Conservation (phyloP, 2,113 vertebrate species). For the Tyto alba region DNA sequence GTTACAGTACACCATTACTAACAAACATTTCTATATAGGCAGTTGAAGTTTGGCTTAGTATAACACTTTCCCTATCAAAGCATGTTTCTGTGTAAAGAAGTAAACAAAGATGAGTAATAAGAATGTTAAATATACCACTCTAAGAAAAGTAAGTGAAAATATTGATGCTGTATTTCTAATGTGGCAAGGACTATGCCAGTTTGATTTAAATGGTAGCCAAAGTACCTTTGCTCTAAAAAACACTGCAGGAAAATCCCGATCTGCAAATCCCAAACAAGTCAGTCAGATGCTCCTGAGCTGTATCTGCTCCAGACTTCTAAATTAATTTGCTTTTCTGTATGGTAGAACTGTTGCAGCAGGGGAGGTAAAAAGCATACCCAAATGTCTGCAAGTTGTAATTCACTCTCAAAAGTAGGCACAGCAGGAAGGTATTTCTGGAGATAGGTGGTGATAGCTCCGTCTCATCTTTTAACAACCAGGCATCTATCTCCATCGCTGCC, state of each 20-base stretch:
- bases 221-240: neutral
- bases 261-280: neutral
- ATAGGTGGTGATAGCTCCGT: no score
- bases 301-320: neutral
- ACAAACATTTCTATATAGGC: neutral
- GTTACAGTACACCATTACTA: neutral
- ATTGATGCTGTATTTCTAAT: neutral
- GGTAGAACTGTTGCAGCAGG: neutral
- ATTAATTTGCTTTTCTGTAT: neutral
- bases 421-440: neutral
- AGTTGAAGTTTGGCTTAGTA: neutral
- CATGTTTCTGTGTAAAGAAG: neutral
- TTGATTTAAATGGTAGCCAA: neutral
- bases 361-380: neutral
- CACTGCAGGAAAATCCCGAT: neutral
- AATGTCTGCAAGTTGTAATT: neutral
- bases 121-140: neutral
- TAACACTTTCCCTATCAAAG: neutral
- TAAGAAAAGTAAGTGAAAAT: neutral
- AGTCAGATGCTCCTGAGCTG: neutral
- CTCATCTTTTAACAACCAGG: no score
- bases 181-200: neutral
- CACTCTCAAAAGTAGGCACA: neutral
- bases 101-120: neutral
- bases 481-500: neutral